Base-by-base conservation (phyloP, 1,140 invertebrate genomes). In the Mactra quadrangularis region DNA sequence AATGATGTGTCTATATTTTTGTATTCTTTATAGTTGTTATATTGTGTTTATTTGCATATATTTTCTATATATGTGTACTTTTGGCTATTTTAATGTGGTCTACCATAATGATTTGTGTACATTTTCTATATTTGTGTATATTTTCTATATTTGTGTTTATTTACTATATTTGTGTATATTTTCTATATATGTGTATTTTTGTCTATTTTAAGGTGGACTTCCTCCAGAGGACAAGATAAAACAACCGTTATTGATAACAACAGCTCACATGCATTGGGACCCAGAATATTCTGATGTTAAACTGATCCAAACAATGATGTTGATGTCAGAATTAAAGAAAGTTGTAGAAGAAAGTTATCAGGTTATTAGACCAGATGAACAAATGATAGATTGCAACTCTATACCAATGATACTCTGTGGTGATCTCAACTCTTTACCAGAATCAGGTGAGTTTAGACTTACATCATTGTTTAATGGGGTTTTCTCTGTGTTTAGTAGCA, bases 271-370 rank as follows among this genome's bases (percentile, higher is more conserved):
- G 82, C 98, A 99, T 93, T 99, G 99, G 99, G 99, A 99, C 95
- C 99, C 99, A 1, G 98, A 99, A 94, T 99, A 97, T 92, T 99
- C 98, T 90, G 99, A 99, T 93, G 99, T 99, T n/a, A 99, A 99
- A 94, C 94, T 99, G 0, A 99, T 99, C 84, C 99, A 99, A 93
- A 99, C 97, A 19, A 99, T 99, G 97, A 99, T 99, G 98, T 94
- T 99, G 82, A 97, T 98, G 93, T 97, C 98, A 92, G 98, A 99
- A 93, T 87, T 96, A 15, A 91, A 93, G 79, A 89, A 91, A 55
- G 87, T 93, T 50, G 89, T 92, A 33, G 88, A 92, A 72, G 90
- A 91, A 38, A 85, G 88, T 70, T 83, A 85, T 57, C 85, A 60
- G 47, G 86, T 82, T 55, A 87, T 91, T 74, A 83, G 87, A 35